A percentile compares a stretch with the other conserved stretches of the same genome.
These are phyloP conservation scores for Mactromeris polynyma DNA, from an alignment of 2,888 invertebrate species.

Conservation along the genomic window DNA sequence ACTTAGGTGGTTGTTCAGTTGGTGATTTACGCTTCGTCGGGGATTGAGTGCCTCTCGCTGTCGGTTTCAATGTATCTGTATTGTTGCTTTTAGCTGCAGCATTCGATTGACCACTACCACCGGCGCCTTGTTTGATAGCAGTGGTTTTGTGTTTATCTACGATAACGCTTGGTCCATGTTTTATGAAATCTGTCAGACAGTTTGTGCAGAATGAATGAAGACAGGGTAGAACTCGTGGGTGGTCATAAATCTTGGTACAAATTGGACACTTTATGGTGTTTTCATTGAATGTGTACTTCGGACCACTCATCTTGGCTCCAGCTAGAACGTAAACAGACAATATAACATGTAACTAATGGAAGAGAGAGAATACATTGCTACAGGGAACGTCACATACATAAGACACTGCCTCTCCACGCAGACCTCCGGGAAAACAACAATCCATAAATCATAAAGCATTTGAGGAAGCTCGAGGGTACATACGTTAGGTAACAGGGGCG, in stretches of 20 bases:
- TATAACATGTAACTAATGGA: not conserved
- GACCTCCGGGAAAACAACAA: not conserved
- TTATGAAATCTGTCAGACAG: slow-evolving; percentile 65
- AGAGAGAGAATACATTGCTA: no score
- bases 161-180: slow-evolving; percentile 31
- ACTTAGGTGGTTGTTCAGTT: not conserved
- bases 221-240: slow-evolving; percentile 70
- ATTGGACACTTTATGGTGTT: slow-evolving; percentile 67
- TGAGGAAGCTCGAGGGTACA: no score
- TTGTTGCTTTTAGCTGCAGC: not conserved
- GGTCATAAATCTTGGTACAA: slow-evolving; percentile 66
- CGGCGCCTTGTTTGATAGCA: not conserved
- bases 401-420: no score
- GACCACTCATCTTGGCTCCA: slow-evolving; percentile 7
- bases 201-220: slow-evolving; percentile 72
- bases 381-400: no score
- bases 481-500: no score
- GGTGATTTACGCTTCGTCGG: slow-evolving; percentile 28
- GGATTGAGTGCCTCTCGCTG: not conserved
- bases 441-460: no score
- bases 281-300: slow-evolving; percentile 59
- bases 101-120: not conserved
- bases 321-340: not conserved
- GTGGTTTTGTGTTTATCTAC: slow-evolving; percentile 17
- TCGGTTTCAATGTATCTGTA: not conserved